phyloP scores from a whole-genome alignment of 2,888 invertebrate genomes.

The Coenonympha arcania region DNA sequence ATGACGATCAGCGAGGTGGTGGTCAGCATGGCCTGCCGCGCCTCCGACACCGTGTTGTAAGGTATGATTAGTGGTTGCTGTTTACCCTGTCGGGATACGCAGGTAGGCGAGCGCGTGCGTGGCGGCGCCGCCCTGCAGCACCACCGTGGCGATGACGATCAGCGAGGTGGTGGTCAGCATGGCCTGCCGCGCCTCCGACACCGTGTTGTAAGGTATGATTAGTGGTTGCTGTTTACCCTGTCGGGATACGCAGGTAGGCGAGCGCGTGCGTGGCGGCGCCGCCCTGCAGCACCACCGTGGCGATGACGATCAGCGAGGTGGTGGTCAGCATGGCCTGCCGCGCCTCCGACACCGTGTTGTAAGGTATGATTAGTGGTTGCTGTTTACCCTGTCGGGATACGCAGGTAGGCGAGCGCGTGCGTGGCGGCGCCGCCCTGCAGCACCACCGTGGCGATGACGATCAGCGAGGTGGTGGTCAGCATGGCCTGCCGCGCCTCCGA shows the following conservation, averaged over 20 bases:
- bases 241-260: slow-evolving; percentile 96
- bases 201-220: slow-evolving; percentile 85
- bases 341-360: slow-evolving; percentile 93
- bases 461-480: slow-evolving; percentile 95
- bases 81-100: slow-evolving; percentile 89
- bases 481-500: slow-evolving; percentile 94
- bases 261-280: slow-evolving; percentile 93
- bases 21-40: slow-evolving; percentile 94
- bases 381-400: slow-evolving; percentile 88
- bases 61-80: neutral
- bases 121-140: slow-evolving; percentile 95
- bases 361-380: neutral
- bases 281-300: slow-evolving; percentile 96
- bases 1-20: slow-evolving; percentile 97
- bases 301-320: slow-evolving; percentile 95
- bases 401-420: slow-evolving; percentile 91
- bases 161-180: slow-evolving; percentile 97
- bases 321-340: slow-evolving; percentile 96
- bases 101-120: slow-evolving; percentile 93
- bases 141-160: slow-evolving; percentile 96
- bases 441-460: slow-evolving; percentile 96
- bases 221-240: slow-evolving; percentile 57
- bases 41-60: slow-evolving; percentile 93
- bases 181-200: slow-evolving; percentile 91
- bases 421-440: slow-evolving; percentile 95